Evolutionary conservation across 2,113 vertebrate species (phyloP), one percentile per base, ranked within the genome.

Genomic region (Cebidichthys violaceus): DNA sequence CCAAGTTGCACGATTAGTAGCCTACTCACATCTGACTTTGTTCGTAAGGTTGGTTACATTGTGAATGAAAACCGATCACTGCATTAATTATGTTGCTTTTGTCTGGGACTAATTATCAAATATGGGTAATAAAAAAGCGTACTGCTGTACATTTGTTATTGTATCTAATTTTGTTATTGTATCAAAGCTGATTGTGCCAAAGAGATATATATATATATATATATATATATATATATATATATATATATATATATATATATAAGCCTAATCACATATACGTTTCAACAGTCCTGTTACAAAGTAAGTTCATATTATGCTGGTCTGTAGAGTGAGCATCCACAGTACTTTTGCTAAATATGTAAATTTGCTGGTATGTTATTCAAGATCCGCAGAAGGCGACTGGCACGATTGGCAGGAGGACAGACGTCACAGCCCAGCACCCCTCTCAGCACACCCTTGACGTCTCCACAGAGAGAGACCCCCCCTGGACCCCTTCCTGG

Each of bases 381-480:
- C 4, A 37, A 84, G 98, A 99, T 99, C 83, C 97, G 98, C 59
- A 96, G 98, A 90, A 94, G 98, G 92, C 95, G 98, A 91, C 94
- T 99, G 74, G 98, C 96, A 20, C 96, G 98, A 88, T 93, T 99
- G 78, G 98, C 97, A 3, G 98, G 97, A 17, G 97, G 97, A 76
- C 97, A 96, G 67, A 96, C 97, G 1, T 99, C 98, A 10, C 98
- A 99, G 90, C 98, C 98, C 18, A 94, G 90, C 37, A 99, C 98
- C 0, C 98, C 98, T 0, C 96, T 99, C 75, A 96, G 95, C 88
- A 96, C 96, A 66, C 96, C 96, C 45, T 94, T 99, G 70, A 99
- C 98, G 0, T 99, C 98, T 69, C 98, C 98, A 20, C 98, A 99
- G 94, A 96, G 98, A 91, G 98, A 99, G 93, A 99, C 95, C 79